These are phyloP conservation scores for Epinephelus cyanopodus DNA, from an alignment of 2,113 vertebrate species.

Conservation along the genomic window DNA sequence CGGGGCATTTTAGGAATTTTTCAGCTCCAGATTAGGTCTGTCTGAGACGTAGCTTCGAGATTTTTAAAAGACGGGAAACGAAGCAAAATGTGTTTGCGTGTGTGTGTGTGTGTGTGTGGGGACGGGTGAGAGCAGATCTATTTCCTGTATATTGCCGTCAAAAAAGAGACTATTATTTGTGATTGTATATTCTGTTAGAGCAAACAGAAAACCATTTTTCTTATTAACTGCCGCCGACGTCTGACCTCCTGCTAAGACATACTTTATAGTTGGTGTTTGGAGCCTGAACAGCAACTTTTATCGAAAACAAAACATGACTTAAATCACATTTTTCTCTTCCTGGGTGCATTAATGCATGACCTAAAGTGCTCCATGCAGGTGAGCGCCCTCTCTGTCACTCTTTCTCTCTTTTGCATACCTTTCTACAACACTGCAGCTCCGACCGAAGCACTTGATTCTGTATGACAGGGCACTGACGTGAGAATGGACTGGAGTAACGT, in stretches of 20 bases:
- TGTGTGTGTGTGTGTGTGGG: neutral
- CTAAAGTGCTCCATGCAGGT: conserved; percentile 16
- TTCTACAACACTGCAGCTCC: conserved; percentile 24
- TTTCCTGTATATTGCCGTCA: conserved; percentile 2
- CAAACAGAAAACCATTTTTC: conserved; percentile 23
- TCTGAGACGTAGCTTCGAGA: conserved; percentile 77
- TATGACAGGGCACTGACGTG: conserved; percentile 69
- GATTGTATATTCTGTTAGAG: conserved; percentile 8
- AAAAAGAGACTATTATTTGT: conserved; percentile 7
- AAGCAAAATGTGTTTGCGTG: conserved; percentile 38
- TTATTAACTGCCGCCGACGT: conserved; percentile 15
- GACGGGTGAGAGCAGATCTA: neutral
- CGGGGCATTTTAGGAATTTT: conserved; percentile 85
- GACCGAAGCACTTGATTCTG: conserved; percentile 42
- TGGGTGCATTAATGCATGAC: neutral
- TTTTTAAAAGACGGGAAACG: conserved; percentile 63
- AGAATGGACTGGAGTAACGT: conserved; percentile 63
- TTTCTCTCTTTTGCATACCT: conserved; percentile 13
- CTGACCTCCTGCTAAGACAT: neutral
- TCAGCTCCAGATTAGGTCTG: conserved; percentile 81
- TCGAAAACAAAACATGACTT: too few relatives aligned
- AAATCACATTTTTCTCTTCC: neutral
- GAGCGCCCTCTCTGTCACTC: conserved; percentile 8
- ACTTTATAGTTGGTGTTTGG: neutral
- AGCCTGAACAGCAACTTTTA: conserved; percentile 11